These are phyloP conservation scores for Panagrolaimus sp. DNA, from an alignment of 1,140 invertebrate species.

Conservation along the genomic window DNA sequence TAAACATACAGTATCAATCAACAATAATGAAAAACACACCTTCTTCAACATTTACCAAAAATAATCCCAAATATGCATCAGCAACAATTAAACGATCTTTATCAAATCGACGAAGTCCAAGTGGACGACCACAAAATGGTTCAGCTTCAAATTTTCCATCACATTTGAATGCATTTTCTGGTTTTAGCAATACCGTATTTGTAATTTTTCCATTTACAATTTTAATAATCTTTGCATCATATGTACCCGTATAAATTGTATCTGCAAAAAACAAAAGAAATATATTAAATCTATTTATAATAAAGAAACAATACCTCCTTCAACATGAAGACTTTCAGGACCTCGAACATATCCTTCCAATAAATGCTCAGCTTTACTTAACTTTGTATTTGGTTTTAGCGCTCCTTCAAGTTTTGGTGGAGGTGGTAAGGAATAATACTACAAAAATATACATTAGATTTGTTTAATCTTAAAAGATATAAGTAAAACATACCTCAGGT, in stretches of 20 bases:
- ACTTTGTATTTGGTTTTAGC: neutral
- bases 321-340: slow-evolving; percentile 4
- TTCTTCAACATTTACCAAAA: neutral
- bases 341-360: neutral
- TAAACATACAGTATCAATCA: neutral
- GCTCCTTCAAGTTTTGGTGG: neutral
- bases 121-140: neutral
- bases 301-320: neutral
- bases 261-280: neutral
- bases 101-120: slow-evolving; percentile 1
- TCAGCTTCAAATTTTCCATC: neutral
- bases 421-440: neutral
- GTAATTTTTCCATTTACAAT: neutral
- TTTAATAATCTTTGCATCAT: slow-evolving; percentile 1
- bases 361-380: neutral
- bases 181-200: neutral
- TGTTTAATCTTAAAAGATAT: no score
- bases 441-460: no score
- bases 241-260: slow-evolving; percentile 6
- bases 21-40: neutral
- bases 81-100: neutral
- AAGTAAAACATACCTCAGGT: no score
- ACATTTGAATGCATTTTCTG: neutral
- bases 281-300: no score
- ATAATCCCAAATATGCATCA: slow-evolving; percentile 7